Base-by-base conservation (phyloP, 2,797 vertebrate genomes). In the Danio albolineatus region DNA sequence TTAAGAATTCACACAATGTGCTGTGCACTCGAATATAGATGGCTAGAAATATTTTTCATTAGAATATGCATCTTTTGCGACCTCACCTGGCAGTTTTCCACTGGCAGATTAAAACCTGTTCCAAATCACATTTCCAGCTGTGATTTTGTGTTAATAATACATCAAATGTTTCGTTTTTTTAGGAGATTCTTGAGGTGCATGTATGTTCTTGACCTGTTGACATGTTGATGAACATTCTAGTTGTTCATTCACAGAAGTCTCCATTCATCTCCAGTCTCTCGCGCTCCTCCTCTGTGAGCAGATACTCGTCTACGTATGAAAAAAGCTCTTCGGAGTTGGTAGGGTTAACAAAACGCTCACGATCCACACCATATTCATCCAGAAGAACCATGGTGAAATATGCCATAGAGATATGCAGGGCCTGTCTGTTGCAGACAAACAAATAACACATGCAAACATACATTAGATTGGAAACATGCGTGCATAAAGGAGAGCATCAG, bases 371-470 rank as follows among this genome's bases (percentile, higher is more conserved):
- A 0, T 90, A 91, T 84, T 97, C 91, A 89, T 98, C 97, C 87
- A 99, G 90, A 85, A 99, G 92, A 84, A 98, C 92, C 86, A 96
- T 94, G 78, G 94, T 97, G 93, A 99, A 99, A 86, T 95, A 95
- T 38, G 87, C 92, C 7, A 93, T 92, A 44, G 95, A 96, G 86
- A 99, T 94, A 79, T 88, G 94, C 89, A 97, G 93, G 21, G 85
- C 91, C 82, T 96, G 95, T 86, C 97, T 98, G 88, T 36, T 79
- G 49, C 80, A 51, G 38, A 67, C 76, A 65, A 53, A 60, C 28
- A 51, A 75, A 49, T 10, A 57, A 77, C 13, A 76, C 4, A 81
- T 5, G 41, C 21, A 53, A 12, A 57, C 38, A 62, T 12, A 56
- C 1, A 74, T 28, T 46, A 17, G 48, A 51, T 44, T 38, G 6